A percentile compares a stretch with the other conserved stretches of the same genome.
Conservation (phyloP, 2,888 invertebrate genomes). For the Ariolimax columbianus region DNA sequence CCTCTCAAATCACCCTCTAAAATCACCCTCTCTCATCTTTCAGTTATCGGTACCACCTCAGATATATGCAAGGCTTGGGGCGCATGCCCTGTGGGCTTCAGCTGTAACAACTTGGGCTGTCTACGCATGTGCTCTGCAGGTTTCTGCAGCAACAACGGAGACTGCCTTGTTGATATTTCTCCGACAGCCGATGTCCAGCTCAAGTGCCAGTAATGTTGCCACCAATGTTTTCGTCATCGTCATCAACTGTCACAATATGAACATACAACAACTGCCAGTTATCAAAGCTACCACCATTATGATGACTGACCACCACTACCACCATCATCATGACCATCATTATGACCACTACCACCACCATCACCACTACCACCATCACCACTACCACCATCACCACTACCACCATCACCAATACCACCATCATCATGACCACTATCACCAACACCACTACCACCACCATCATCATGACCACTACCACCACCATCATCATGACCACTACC, state of each 20-base stretch:
- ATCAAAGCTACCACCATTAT: too few species aligned
- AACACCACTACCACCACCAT: not conserved
- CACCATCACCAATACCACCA: not conserved
- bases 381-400: not conserved
- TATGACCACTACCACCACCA: not conserved
- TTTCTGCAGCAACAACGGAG: not conserved
- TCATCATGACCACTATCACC: not conserved
- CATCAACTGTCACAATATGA: too few species aligned
- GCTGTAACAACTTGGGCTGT: not conserved
- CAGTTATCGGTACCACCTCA: not conserved
- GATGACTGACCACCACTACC: too few species aligned
- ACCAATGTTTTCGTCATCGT: not conserved
- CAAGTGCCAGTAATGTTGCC: not conserved
- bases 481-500: not conserved
- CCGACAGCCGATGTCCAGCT: not conserved
- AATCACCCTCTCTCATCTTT: too few species aligned
- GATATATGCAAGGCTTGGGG: not conserved
- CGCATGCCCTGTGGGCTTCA: slow-evolving; percentile 4
- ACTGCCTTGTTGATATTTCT: not conserved
- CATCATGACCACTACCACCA: not conserved
- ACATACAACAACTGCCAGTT: too few species aligned
- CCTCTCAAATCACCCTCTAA: too few species aligned
- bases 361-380: not conserved
- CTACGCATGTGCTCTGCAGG: not conserved
- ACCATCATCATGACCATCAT: too few species aligned